Evolutionary conservation across 2,888 invertebrate species (phyloP).

Genomic region (Gryllus longicercus): DNA sequence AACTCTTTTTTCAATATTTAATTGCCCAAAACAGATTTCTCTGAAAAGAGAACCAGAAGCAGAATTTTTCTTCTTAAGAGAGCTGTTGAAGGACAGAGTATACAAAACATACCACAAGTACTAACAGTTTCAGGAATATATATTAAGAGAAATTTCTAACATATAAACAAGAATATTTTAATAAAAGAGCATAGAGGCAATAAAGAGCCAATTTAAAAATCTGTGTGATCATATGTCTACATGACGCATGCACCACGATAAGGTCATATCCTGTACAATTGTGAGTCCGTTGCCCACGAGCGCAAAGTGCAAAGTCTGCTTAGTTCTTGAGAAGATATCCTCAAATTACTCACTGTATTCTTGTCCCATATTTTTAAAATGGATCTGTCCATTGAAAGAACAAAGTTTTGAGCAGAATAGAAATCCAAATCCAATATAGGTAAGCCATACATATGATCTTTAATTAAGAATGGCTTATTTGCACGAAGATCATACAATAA

Average conservation of each 20-base stretch:
- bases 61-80: too few relatives aligned
- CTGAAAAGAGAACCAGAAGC: too few relatives aligned
- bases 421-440: slow-evolving; percentile 88
- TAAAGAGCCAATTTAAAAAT: neutral
- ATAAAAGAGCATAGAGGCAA: too few relatives aligned
- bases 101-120: too few relatives aligned
- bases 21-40: too few relatives aligned
- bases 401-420: slow-evolving; percentile 70
- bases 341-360: slow-evolving; percentile 61
- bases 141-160: too few relatives aligned
- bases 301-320: neutral
- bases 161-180: too few relatives aligned
- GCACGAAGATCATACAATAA: slow-evolving; percentile 92
- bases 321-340: neutral
- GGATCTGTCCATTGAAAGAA: slow-evolving; percentile 84
- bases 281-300: neutral
- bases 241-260: neutral
- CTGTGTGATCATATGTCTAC: slow-evolving; percentile 18
- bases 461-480: slow-evolving; percentile 79
- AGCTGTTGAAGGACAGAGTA: too few relatives aligned
- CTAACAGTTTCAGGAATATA: too few relatives aligned
- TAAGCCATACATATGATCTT: slow-evolving; percentile 91
- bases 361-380: slow-evolving; percentile 90
- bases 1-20: too few relatives aligned
- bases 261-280: neutral